Evolutionary conservation across 1,140 invertebrate species (phyloP).

Genomic region (Cydia strobilella): DNA sequence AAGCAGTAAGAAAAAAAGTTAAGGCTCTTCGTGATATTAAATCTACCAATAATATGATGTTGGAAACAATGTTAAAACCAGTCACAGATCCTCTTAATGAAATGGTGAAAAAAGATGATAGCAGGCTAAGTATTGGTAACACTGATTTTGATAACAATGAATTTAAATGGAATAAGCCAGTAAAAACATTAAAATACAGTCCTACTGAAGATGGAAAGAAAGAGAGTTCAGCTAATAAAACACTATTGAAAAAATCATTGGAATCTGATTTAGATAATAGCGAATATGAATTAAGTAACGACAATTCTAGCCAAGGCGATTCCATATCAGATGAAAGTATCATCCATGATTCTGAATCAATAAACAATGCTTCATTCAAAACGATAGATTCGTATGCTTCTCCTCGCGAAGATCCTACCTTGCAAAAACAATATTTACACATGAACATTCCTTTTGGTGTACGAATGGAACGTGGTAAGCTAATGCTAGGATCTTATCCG

Average conservation of each 20-base stretch:
- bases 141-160: neutral
- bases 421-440: neutral
- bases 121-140: neutral
- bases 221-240: neutral
- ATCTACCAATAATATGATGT: neutral
- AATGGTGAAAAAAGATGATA: slow-evolving; percentile 15
- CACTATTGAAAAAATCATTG: neutral
- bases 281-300: neutral
- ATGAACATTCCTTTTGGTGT: neutral
- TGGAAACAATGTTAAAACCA: slow-evolving; percentile 25
- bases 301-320: neutral
- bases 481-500: neutral
- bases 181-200: slow-evolving; percentile 2
- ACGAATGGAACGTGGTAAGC: neutral
- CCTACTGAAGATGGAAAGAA: neutral
- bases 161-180: neutral
- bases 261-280: neutral
- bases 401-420: neutral
- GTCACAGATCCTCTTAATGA: slow-evolving; percentile 27
- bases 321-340: too few species aligned
- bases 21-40: neutral
- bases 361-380: neutral
- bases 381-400: neutral
- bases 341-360: neutral
- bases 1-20: slow-evolving; percentile 18